Conservation (phyloP, 2,888 invertebrate species). For the Microctonus aethiopoides region DNA sequence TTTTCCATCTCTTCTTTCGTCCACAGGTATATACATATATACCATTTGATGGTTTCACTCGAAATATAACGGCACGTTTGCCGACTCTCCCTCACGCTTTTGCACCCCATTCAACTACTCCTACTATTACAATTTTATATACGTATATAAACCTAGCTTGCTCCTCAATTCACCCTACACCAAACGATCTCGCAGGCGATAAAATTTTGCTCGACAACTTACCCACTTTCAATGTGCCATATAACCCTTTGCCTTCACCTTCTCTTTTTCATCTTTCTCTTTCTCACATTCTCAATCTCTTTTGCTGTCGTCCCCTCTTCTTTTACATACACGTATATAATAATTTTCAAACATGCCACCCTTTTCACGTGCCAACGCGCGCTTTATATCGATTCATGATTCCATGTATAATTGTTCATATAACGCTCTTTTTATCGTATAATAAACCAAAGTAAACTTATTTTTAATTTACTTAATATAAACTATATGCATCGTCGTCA, state of each 20-base stretch:
- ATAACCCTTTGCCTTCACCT: conserved; percentile 15
- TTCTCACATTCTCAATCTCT: too few relatives aligned
- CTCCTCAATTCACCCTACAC: conserved; percentile 48
- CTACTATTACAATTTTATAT: background rate
- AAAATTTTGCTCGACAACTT: conserved; percentile 65
- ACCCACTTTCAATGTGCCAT: conserved; percentile 57
- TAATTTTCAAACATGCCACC: conserved; percentile 38
- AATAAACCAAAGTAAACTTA: too few relatives aligned
- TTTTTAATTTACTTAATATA: background rate
- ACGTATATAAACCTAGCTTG: conserved; percentile 20
- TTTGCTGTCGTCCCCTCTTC: too few relatives aligned
- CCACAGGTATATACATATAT: background rate
- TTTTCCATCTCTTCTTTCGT: conserved; percentile 37
- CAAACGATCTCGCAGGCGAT: conserved; percentile 60
- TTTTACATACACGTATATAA: background rate
- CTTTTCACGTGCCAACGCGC: conserved; percentile 24
- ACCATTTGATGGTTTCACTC: background rate
- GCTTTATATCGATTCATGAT: conserved; percentile 9
- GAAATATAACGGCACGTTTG: conserved; percentile 28
- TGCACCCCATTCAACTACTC: conserved; percentile 18
- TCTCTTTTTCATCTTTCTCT: conserved; percentile 20
- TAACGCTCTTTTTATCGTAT: background rate
- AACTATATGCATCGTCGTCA: too few relatives aligned
- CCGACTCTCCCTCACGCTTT: conserved; percentile 44
- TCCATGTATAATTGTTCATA: background rate